These are phyloP conservation scores for Drosophila melanica DNA, from an alignment of 1,140 invertebrate species.

Conservation along the genomic window DNA sequence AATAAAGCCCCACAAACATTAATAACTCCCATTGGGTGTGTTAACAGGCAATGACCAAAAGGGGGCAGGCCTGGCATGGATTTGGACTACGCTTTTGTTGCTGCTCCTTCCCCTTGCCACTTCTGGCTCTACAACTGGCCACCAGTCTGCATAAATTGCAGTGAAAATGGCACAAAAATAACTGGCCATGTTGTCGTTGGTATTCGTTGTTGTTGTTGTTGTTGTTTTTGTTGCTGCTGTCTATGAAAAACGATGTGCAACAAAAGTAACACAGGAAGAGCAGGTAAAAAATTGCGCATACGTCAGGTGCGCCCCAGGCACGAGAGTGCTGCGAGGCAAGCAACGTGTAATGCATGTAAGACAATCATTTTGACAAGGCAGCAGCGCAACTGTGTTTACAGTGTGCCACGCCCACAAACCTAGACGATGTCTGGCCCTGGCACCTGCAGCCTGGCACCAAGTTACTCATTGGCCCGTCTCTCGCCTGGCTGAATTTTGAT, in stretches of 20 bases:
- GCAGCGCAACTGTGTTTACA: conserved; percentile 41
- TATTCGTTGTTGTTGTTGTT: conserved; percentile 10
- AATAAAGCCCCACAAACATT: conserved; percentile 80
- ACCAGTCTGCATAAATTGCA: conserved; percentile 76
- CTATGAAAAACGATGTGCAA: conserved; percentile 79
- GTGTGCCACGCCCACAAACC: conserved; percentile 31
- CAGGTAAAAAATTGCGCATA: conserved; percentile 76
- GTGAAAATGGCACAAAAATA: conserved; percentile 72
- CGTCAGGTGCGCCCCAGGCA: conserved; percentile 59
- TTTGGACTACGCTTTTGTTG: conserved; percentile 58
- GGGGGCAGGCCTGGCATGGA: conserved; percentile 60
- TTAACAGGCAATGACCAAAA: conserved; percentile 81
- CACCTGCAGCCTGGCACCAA: conserved; percentile 4
- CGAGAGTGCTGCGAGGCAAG: conserved; percentile 28
- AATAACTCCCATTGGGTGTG: conserved; percentile 81
- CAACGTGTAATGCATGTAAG: conserved; percentile 75
- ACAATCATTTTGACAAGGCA: conserved; percentile 78
- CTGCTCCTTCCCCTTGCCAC: neutral
- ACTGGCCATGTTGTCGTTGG: conserved; percentile 24
- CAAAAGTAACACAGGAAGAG: conserved; percentile 66
- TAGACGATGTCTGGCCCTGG: conserved; percentile 38
- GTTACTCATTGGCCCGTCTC: conserved; percentile 67
- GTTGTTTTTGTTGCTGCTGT: conserved; percentile 56
- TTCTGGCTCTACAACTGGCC: neutral
- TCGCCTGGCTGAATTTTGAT: conserved; percentile 76